phyloP scores from a whole-genome alignment of 2,113 vertebrate species.

The Nyctibius bracteatus region DNA sequence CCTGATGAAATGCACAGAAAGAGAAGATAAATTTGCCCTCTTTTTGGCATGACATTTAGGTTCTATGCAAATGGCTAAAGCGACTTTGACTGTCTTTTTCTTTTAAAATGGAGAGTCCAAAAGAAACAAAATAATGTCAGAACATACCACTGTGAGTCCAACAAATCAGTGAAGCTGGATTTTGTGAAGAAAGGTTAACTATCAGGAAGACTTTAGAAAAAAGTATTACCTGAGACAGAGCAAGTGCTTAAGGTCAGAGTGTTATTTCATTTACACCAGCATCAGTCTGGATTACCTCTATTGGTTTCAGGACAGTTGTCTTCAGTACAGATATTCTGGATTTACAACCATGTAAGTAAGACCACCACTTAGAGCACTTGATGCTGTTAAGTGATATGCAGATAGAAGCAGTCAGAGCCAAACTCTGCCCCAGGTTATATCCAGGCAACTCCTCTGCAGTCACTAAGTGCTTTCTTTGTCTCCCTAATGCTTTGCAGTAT shows the following conservation, averaged over 20 bases:
- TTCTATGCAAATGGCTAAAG: background rate
- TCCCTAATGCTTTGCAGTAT: constrained; percentile 51
- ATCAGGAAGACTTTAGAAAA: background rate
- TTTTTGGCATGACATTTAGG: background rate
- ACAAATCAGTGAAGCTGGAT: background rate
- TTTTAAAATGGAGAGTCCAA: background rate
- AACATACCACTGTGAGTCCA: background rate
- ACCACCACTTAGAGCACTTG: background rate
- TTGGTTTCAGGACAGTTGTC: background rate
- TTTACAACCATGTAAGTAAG: constrained; percentile 33
- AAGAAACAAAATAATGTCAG: background rate
- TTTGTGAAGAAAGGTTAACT: background rate
- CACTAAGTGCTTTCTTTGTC: constrained; percentile 52
- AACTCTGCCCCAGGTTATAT: constrained; percentile 7
- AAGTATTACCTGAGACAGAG: background rate
- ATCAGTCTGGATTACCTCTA: background rate
- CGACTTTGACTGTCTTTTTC: background rate
- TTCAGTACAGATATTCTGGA: background rate
- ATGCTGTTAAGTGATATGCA: background rate
- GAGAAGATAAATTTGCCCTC: background rate
- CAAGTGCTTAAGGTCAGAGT: background rate
- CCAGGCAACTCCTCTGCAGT: background rate
- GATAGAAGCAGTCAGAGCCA: background rate
- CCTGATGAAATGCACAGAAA: background rate
- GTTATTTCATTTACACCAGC: background rate